phyloP scores from a whole-genome alignment of 2,113 vertebrate genomes.

The Tyrannus savana region DNA sequence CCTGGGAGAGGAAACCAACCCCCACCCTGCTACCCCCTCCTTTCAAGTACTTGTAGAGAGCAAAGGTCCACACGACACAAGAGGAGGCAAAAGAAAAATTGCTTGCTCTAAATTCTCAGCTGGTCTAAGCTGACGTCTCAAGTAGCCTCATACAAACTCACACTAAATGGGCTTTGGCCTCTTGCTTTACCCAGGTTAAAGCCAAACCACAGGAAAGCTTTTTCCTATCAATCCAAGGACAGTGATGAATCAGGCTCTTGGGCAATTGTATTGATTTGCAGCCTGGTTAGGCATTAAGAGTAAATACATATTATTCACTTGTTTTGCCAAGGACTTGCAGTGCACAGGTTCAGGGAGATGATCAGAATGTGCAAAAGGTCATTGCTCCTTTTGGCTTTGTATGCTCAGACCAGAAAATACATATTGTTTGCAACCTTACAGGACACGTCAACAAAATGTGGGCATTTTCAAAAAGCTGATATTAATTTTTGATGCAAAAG shows the following conservation, averaged over 20 bases:
- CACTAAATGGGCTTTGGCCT: not conserved
- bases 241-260: not conserved
- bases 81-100: not conserved
- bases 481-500: not conserved
- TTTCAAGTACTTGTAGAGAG: not conserved
- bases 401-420: not conserved
- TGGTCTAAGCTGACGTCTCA: not conserved
- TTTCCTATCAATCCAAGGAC: not conserved
- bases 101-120: not conserved
- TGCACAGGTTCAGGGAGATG: not conserved
- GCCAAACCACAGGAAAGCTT: not conserved
- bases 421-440: not conserved
- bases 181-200: not conserved
- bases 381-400: conserved; percentile 2
- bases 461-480: not conserved
- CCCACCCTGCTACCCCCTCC: not conserved
- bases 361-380: conserved; percentile 1
- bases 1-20: not conserved
- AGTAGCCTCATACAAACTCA: not conserved
- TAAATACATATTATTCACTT: not conserved
- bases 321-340: conserved; percentile 23
- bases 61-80: not conserved
- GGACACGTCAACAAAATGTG: not conserved
- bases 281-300: conserved; percentile 50
- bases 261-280: conserved; percentile 9